phyloP scores from a whole-genome alignment of 2,113 vertebrate genomes.

The Bungarus multicinctus region DNA sequence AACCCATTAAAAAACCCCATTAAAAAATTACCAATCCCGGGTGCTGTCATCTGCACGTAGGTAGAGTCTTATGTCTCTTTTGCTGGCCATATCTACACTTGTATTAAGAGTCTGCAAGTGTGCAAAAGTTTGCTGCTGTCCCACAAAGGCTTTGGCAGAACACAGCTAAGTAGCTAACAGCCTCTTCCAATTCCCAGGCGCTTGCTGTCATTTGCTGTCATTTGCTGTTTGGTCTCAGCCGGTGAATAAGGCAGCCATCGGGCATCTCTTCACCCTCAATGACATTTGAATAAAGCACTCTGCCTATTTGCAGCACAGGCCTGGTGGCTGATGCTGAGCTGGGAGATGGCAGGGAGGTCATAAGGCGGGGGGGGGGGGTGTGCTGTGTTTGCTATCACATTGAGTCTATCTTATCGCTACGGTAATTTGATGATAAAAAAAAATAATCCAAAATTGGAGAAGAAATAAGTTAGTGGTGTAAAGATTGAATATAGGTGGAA shows the following conservation, averaged over 20 bases:
- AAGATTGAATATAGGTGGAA: constrained; percentile 78
- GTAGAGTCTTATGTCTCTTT: background rate
- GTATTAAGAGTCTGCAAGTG: background rate
- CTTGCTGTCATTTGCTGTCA: constrained; percentile 17
- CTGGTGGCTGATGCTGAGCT: constrained; percentile 17
- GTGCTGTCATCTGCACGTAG: background rate
- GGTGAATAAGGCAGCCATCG: constrained; percentile 42
- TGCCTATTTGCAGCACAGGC: constrained; percentile 57
- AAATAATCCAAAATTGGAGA: constrained; percentile 88
- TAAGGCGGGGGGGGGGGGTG: background rate
- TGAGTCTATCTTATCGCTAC: constrained; percentile 77
- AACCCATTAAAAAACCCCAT: too few species aligned
- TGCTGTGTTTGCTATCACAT: constrained; percentile 67
- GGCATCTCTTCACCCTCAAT: constrained; percentile 75
- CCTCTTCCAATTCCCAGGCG: constrained; percentile 1
- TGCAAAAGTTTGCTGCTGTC: background rate
- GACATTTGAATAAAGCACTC: constrained; percentile 81
- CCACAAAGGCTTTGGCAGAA: constrained; percentile 7
- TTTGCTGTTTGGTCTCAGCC: constrained; percentile 11
- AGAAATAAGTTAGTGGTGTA: constrained; percentile 90
- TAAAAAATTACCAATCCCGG: too few species aligned
- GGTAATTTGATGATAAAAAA: constrained; percentile 86
- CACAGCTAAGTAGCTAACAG: background rate
- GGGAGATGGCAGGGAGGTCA: constrained; percentile 44
- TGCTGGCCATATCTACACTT: background rate